A percentile compares a stretch with the other conserved stretches of the same genome.
Conservation (phyloP, 2,113 vertebrate species). For the Dasypus novemcinctus region DNA sequence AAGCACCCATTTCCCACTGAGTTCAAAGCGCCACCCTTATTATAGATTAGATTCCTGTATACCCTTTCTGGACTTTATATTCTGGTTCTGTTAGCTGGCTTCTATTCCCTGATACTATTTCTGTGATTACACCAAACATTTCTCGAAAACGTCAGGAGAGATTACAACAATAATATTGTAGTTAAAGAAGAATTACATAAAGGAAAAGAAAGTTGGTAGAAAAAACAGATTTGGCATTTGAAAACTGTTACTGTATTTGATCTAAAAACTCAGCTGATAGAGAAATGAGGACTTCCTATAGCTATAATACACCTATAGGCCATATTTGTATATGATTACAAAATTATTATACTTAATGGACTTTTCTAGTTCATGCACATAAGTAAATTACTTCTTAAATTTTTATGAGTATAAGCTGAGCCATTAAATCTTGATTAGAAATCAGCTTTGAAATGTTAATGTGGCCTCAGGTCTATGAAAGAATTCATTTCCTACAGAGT, state of each 20-base stretch:
- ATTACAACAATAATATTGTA: not conserved
- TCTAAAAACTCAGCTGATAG: conserved; percentile 5
- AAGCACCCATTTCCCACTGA: not conserved
- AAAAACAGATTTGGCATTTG: not conserved
- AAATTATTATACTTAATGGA: not conserved
- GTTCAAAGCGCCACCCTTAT: not conserved
- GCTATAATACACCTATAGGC: not conserved
- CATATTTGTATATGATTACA: not conserved
- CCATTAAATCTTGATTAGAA: conserved; percentile 30
- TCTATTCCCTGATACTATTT: not conserved
- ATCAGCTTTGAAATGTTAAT: conserved; percentile 12
- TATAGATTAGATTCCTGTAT: not conserved
- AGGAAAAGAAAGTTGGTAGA: not conserved
- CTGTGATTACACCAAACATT: not conserved
- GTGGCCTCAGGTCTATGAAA: not conserved
- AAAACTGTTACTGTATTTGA: conserved; percentile 18
- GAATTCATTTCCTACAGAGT: not conserved
- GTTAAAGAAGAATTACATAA: not conserved
- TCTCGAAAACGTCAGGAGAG: not conserved
- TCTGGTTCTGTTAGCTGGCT: not conserved
- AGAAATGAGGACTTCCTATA: not conserved
- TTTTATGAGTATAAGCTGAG: not conserved
- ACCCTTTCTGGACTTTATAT: not conserved
- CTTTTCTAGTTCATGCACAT: not conserved
- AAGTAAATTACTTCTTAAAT: not conserved